These are phyloP conservation scores for Campylomormyrus numenius DNA, from an alignment of 2,113 vertebrate genomes.

Conservation along the genomic window DNA sequence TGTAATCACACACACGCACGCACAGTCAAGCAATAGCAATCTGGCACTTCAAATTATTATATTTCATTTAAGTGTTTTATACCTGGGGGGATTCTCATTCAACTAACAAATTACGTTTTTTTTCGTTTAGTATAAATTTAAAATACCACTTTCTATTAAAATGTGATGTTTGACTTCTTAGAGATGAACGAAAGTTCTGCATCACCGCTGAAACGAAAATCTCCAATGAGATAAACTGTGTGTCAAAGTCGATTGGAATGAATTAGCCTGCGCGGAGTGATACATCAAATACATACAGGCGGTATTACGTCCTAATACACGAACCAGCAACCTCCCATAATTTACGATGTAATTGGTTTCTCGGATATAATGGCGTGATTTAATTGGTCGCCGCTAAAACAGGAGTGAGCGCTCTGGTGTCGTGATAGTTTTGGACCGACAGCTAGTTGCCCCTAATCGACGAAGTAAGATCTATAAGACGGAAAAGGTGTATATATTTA, in stretches of 20 bases:
- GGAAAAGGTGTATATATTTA: neutral
- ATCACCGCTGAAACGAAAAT: neutral
- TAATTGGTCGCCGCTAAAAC: constrained; percentile 9
- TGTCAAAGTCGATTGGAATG: neutral
- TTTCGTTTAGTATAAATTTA: neutral
- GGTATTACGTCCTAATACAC: neutral
- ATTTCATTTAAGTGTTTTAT: neutral
- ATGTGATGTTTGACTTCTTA: neutral
- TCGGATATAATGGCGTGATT: neutral
- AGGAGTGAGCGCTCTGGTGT: neutral
- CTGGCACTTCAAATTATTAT: neutral
- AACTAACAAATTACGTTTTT: neutral
- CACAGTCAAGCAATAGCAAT: neutral
- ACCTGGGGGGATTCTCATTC: neutral
- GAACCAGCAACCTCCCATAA: neutral
- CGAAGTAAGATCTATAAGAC: neutral
- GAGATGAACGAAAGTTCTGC: neutral
- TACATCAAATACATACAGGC: neutral
- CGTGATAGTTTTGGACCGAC: neutral
- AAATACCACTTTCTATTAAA: neutral
- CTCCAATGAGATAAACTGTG: neutral
- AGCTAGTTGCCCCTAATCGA: neutral
- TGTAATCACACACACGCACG: neutral
- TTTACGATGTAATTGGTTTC: constrained; percentile 10
- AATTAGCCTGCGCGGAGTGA: constrained; percentile 14